Evolutionary conservation across 1,140 invertebrate species (phyloP).

Genomic region (Drosophila eugracilis): DNA sequence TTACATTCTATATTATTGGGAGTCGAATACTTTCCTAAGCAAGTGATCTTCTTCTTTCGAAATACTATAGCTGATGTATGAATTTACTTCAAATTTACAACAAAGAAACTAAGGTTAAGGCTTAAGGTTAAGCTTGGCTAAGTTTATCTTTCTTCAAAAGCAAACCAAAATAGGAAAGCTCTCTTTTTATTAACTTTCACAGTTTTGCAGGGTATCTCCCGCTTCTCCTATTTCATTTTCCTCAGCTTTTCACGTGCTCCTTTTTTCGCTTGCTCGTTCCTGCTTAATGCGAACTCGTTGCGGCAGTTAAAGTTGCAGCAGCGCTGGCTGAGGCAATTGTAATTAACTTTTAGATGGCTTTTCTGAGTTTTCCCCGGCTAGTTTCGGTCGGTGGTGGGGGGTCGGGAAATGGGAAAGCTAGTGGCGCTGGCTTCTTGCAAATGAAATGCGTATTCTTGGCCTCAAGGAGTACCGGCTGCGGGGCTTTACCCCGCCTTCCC

Average conservation of each 20-base stretch:
- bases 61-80: too few relatives aligned
- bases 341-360: slow-evolving; percentile 62
- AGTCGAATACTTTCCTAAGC: too few relatives aligned
- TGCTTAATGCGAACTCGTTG: slow-evolving; percentile 51
- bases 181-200: not conserved
- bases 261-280: slow-evolving; percentile 32
- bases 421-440: slow-evolving; percentile 33
- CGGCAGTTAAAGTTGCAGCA: slow-evolving; percentile 55
- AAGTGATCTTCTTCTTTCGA: too few relatives aligned
- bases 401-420: slow-evolving; percentile 14
- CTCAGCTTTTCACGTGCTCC: slow-evolving; percentile 17
- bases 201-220: slow-evolving; percentile 22
- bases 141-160: too few relatives aligned
- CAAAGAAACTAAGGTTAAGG: too few relatives aligned
- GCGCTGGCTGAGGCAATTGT: slow-evolving; percentile 47
- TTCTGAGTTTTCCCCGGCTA: slow-evolving; percentile 42
- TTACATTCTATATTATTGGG: too few relatives aligned
- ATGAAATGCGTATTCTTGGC: slow-evolving; percentile 60
- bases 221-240: not conserved
- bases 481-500: slow-evolving; percentile 7
- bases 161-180: too few relatives aligned
- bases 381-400: not conserved
- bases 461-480: slow-evolving; percentile 22
- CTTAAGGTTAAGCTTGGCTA: too few relatives aligned
- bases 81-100: too few relatives aligned